Conservation (phyloP, 2,113 vertebrate genomes). For the Crocuta crocuta region DNA sequence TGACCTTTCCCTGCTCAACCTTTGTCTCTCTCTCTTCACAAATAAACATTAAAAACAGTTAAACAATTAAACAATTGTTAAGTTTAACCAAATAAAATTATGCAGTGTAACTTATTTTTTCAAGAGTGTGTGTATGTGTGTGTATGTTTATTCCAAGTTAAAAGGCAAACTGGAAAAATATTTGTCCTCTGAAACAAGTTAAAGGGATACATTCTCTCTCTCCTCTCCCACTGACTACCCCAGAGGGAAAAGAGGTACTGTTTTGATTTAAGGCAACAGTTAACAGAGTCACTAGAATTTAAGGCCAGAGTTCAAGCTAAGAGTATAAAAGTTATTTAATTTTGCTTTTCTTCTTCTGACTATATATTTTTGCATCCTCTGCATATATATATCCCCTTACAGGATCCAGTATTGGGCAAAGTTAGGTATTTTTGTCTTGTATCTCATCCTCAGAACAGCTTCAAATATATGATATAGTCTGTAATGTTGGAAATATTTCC, state of each 20-base stretch:
- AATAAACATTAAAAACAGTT: too few species aligned
- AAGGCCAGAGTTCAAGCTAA: background rate
- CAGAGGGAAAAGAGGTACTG: background rate
- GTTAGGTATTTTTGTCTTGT: background rate
- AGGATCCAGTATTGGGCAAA: background rate
- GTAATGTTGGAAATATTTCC: background rate
- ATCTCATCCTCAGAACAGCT: background rate
- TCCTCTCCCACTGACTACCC: background rate
- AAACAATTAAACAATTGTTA: background rate
- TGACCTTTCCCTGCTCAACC: too few species aligned
- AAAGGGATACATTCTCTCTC: background rate
- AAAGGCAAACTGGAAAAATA: constrained; percentile 20
- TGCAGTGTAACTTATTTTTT: background rate
- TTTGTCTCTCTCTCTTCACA: too few species aligned
- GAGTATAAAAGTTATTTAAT: background rate
- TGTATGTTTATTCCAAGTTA: background rate
- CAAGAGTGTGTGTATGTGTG: background rate
- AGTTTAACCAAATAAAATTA: background rate
- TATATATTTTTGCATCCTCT: background rate
- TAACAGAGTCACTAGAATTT: background rate
- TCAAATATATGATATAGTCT: background rate
- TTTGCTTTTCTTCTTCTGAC: constrained; percentile 18
- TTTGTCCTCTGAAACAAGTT: background rate
- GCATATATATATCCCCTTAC: background rate
- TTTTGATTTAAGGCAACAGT: background rate